A percentile compares a stretch with the other conserved stretches of the same genome.
Evolutionary conservation across 2,797 vertebrate species (phyloP).

Genomic region (Lemur catta): DNA sequence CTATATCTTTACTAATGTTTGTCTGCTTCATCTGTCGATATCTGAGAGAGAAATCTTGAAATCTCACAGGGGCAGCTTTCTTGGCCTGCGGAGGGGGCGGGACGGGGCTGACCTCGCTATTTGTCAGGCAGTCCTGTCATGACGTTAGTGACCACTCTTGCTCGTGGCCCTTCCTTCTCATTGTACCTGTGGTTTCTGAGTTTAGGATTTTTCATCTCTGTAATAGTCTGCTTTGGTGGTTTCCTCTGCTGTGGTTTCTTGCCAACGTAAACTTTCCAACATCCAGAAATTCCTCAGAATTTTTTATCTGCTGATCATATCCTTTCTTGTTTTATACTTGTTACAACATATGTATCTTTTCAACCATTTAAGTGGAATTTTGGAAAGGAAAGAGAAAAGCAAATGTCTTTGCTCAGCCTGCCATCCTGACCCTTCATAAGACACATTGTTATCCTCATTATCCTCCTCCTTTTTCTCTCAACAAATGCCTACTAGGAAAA

Average conservation of each 20-base stretch:
- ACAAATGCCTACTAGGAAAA: not conserved
- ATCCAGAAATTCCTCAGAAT: slow-evolving; percentile 36
- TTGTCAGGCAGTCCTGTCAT: not conserved
- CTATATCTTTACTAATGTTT: not conserved
- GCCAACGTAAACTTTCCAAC: slow-evolving; percentile 35
- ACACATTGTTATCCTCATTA: not conserved
- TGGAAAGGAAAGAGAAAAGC: slow-evolving; percentile 22
- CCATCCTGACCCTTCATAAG: not conserved
- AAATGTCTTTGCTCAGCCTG: not conserved
- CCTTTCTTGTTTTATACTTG: slow-evolving; percentile 30
- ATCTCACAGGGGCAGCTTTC: not conserved
- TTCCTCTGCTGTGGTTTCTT: slow-evolving; percentile 10
- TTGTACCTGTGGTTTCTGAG: not conserved
- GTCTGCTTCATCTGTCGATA: not conserved
- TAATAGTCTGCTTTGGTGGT: not conserved
- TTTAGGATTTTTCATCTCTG: not conserved
- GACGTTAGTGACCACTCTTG: not conserved
- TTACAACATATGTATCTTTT: not conserved
- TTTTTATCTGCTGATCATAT: slow-evolving; percentile 5
- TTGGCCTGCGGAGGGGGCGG: not conserved
- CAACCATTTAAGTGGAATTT: slow-evolving; percentile 4
- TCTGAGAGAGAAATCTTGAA: not conserved
- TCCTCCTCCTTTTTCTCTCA: not conserved
- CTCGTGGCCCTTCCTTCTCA: not conserved
- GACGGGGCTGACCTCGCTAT: not conserved